Evolutionary conservation across 2,797 vertebrate species (phyloP).

Genomic region (Vultur gryphus): DNA sequence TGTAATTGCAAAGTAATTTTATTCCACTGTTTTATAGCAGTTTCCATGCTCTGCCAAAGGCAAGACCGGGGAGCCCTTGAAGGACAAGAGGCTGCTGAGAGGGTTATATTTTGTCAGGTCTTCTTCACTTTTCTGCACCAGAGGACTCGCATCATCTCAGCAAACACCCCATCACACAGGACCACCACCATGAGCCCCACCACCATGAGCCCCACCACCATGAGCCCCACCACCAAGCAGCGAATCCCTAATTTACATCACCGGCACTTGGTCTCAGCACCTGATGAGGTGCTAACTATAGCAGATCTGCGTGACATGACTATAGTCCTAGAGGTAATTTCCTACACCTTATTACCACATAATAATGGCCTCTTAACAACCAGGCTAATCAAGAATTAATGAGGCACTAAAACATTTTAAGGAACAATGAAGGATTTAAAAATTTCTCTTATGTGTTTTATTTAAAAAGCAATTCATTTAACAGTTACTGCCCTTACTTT

Average conservation of each 20-base stretch:
- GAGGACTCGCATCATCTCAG: neutral
- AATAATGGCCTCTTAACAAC: slow-evolving; percentile 48
- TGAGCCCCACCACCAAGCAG: neutral
- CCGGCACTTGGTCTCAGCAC: neutral
- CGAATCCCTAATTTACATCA: neutral
- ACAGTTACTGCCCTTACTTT: slow-evolving; percentile 16
- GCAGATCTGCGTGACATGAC: neutral
- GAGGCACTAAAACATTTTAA: slow-evolving; percentile 67
- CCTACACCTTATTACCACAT: slow-evolving; percentile 52
- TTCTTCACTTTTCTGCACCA: neutral
- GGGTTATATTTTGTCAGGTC: neutral
- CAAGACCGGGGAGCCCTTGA: neutral
- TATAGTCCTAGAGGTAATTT: slow-evolving; percentile 44
- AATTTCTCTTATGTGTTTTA: slow-evolving; percentile 62
- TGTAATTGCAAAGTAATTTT: slow-evolving; percentile 25
- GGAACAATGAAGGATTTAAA: slow-evolving; percentile 62
- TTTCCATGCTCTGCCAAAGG: neutral
- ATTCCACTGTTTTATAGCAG: neutral
- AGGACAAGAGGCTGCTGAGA: neutral
- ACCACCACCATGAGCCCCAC: neutral
- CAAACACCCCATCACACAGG: neutral
- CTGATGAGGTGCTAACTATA: slow-evolving; percentile 19
- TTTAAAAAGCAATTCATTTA: slow-evolving; percentile 65
- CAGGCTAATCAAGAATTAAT: slow-evolving; percentile 68
- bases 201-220: neutral